Conservation (phyloP, 2,888 invertebrate species). For the Hedya salicella region DNA sequence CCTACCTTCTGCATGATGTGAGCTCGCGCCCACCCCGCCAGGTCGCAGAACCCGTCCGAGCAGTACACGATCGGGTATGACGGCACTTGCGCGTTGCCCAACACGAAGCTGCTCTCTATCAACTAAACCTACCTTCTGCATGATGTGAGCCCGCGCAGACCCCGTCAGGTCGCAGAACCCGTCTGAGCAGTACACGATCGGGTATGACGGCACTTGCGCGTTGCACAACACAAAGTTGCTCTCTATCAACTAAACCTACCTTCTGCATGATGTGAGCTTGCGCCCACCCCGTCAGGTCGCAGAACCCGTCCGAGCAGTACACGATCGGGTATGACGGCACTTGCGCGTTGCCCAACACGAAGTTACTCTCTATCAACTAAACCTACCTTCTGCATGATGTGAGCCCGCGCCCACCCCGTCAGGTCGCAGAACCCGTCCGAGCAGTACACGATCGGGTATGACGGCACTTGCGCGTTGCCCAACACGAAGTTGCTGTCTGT, state of each 20-base stretch:
- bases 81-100: no score
- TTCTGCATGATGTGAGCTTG: constrained; percentile 76
- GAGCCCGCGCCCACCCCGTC: constrained; percentile 96
- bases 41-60: no score
- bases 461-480: constrained; percentile 96
- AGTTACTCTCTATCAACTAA: constrained; percentile 87
- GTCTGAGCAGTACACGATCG: constrained; percentile 98
- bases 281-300: constrained; percentile 96
- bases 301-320: constrained; percentile 98
- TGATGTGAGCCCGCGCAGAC: constrained; percentile 83
- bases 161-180: constrained; percentile 98
- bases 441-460: constrained; percentile 97
- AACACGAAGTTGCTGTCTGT: constrained; percentile 98
- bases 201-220: constrained; percentile 92
- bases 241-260: not conserved
- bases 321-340: constrained; percentile 96
- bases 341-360: constrained; percentile 73
- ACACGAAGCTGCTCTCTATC: no score
- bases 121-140: no score
- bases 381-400: constrained; percentile 95
- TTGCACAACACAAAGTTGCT: no score
- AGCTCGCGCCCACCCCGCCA: no score
- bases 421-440: constrained; percentile 98
- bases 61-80: no score
- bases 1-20: no score